Evolutionary conservation across 2,113 vertebrate species (phyloP), one percentile per base, ranked within the genome.

Genomic region (Taurulus bubalis): DNA sequence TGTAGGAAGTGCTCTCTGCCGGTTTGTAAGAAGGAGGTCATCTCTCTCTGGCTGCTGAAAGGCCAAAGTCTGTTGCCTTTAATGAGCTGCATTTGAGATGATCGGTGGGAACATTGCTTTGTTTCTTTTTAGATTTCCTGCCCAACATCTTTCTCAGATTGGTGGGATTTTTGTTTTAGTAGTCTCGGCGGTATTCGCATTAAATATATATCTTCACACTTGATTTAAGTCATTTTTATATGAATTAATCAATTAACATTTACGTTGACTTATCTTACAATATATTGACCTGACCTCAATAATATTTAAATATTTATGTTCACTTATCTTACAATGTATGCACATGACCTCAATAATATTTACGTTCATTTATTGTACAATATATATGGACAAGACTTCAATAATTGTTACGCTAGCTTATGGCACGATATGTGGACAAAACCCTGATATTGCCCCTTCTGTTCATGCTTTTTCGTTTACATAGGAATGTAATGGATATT

Each of bases 11-110:
- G 49, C 24, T 59, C 51, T 7, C 34, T 34, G 2, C 22, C 38
- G 6, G 24, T 69, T 60, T 58, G 74, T 15, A 24, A 38, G 24
- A 83, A 83, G 30, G 45, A 72, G 68, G 67, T 86, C 85, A 84
- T 87, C 53, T 18, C 69, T 75, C 10, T 16, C 15, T 45, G 24
- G 59, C 42, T 38, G 77, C 49, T 64, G 22, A 66, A 60, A 73
- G 71, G 71, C 63, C 34, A 40, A 3, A 8, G 36, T 30, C 34
- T 66, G 5, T 40, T 15, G 40, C 58, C 36, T 56, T 84, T 74
- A 89, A 34, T 79, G 63, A 85, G 59, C 63, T 71, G 58, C 55
- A 66, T 74, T 55, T 7, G n/a, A 75, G 40, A 63, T 71, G 11
- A 80, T 71, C 58, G 40, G 58, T 18, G 42, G 9, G 32, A 58